Base-by-base conservation (phyloP, 2,797 vertebrate species). In the Epinephelus coioides region DNA sequence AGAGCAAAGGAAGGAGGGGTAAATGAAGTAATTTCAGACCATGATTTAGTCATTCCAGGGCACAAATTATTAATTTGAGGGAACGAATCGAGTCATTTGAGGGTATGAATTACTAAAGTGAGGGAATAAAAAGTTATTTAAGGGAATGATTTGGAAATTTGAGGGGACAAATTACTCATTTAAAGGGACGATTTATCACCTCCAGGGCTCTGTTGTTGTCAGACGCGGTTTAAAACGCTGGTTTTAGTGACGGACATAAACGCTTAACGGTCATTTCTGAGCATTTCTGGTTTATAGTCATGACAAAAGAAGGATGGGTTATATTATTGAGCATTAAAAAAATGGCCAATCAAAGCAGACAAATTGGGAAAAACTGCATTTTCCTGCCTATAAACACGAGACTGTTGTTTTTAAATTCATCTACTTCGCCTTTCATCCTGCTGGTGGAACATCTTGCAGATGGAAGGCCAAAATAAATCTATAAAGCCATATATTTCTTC, bases 11-110 rank as follows among this genome's bases (percentile, higher is more conserved):
- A 9, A 17, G 34, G 61, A 25, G 3, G 49, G 18, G 25, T 46
- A 13, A 78, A 70, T 55, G 10, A 80, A 81, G 69, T 51, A 50
- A 46, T 65, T 59, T 43, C 68, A 80, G 11, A 23, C 21, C 55
- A 47, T 9, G 50, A 70, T 61, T 75, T 23, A 72, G 72, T 79
- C 73, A 73, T 60, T 18, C 0, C 1, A 73, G 11, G 27, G 25
- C 14, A 59, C 62, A 71, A 71, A 78, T 74, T 68, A 85, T 71
- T 71, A 17, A 72, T 85, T 14, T 60, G 44, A 63, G 51, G 11
- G 44, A 64, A n/a, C 0, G 3, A 44, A 25, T 63, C 4, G 38
- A 77, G 65, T 70, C 65, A 70, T 67, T 62, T 54, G 21, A 75
- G 27, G 18, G 13, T 8, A 23, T 47, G 54, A 76, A 50, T 56